Evolutionary conservation across 2,113 vertebrate species (phyloP).

Genomic region (Pangasianodon hypophthalmus): DNA sequence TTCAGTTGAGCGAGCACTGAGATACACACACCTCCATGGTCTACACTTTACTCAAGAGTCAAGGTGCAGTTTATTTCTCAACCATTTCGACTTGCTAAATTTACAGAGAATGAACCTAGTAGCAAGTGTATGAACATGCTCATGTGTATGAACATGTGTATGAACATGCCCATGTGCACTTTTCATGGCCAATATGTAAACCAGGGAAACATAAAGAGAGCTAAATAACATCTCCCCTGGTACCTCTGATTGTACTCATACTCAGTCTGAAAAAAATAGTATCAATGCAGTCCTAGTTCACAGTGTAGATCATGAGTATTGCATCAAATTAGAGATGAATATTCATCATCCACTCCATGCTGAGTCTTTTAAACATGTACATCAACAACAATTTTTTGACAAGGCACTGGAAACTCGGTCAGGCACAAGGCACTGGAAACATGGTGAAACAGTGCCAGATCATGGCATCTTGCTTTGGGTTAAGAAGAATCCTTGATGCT

Average conservation of each 20-base stretch:
- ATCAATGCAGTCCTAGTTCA: background rate
- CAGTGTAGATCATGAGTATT: conserved; percentile 27
- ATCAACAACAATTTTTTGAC: background rate
- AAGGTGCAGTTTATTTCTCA: background rate
- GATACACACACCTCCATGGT: background rate
- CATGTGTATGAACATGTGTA: too few species aligned
- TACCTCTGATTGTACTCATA: background rate
- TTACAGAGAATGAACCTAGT: background rate
- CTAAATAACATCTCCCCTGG: background rate
- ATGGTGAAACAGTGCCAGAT: too few species aligned
- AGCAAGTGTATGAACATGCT: background rate
- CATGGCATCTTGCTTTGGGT: background rate
- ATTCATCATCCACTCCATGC: conserved; percentile 28
- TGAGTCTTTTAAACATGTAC: conserved; percentile 14
- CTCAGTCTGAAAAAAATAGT: background rate
- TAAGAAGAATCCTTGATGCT: background rate
- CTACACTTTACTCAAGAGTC: background rate
- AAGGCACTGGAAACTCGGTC: too few species aligned
- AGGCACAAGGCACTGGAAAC: too few species aligned
- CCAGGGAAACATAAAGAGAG: background rate
- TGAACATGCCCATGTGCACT: too few species aligned
- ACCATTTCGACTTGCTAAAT: background rate
- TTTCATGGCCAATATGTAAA: background rate
- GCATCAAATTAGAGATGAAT: conserved; percentile 45
- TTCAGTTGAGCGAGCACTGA: background rate